Evolutionary conservation across 2,797 vertebrate species (phyloP).

Genomic region (Epinephelus malabaricus): DNA sequence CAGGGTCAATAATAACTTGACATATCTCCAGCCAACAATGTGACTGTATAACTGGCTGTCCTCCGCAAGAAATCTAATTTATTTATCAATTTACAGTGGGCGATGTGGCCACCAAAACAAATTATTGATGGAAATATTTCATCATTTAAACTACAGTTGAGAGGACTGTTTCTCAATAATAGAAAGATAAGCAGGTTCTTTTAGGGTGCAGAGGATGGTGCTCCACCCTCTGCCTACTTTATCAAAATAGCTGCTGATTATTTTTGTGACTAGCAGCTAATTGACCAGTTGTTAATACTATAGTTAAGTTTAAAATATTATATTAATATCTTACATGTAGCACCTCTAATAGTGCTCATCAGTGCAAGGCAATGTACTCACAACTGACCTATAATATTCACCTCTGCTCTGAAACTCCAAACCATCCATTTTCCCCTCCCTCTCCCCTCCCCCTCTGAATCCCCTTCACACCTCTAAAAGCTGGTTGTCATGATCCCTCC

Average conservation of each 20-base stretch:
- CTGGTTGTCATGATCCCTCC: constrained; percentile 22
- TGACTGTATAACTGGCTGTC: background rate
- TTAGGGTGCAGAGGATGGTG: background rate
- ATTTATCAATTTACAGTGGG: background rate
- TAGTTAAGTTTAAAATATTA: background rate
- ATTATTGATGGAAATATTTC: background rate
- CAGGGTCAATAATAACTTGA: background rate
- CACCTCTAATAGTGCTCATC: background rate
- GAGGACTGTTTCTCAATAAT: background rate
- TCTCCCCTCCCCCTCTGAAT: constrained; percentile 42
- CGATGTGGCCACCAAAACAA: background rate
- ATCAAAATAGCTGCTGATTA: too few relatives aligned
- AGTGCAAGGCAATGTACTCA: background rate
- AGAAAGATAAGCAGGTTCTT: background rate
- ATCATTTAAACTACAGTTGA: background rate
- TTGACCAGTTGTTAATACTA: too few relatives aligned
- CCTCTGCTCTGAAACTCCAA: constrained; percentile 28
- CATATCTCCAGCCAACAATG: background rate
- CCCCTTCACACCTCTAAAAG: constrained; percentile 55
- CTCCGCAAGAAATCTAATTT: background rate
- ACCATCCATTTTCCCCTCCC: constrained; percentile 40
- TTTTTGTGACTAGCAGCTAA: background rate
- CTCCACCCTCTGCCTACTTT: background rate
- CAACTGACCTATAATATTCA: constrained; percentile 22
- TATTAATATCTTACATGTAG: background rate